phyloP scores from a whole-genome alignment of 2,888 invertebrate species.

The Eledone cirrhosa region DNA sequence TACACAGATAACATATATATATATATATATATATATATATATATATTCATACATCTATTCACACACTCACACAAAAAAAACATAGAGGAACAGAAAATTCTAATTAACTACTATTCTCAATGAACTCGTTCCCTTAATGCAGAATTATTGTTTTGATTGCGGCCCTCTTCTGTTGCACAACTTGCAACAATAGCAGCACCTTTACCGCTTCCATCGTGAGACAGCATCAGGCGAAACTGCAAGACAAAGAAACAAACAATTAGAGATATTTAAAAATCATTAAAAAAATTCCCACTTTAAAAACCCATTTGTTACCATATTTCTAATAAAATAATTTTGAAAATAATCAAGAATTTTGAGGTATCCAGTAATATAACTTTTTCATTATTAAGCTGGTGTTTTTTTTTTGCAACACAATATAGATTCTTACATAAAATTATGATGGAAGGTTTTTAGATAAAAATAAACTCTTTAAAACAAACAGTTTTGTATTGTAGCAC shows the following conservation, averaged over 20 bases:
- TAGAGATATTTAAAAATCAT: not conserved
- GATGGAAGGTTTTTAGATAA: no score
- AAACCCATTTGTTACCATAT: no score
- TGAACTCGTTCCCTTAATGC: constrained; percentile 8
- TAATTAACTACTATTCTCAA: constrained; percentile 25
- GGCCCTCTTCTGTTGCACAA: constrained; percentile 50
- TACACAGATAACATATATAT: no score
- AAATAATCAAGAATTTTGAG: no score
- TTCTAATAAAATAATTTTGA: no score
- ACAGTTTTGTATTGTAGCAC: no score
- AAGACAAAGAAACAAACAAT: constrained; percentile 36
- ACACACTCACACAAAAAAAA: constrained; percentile 17
- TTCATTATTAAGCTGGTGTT: no score
- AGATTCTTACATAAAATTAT: no score
- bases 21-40: not conserved
- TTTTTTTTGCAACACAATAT: no score
- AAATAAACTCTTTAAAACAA: no score
- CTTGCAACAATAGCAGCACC: constrained; percentile 67
- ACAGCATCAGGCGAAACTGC: constrained; percentile 63
- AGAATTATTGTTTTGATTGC: constrained; percentile 18
- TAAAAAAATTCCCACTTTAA: no score
- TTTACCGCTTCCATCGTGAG: constrained; percentile 66
- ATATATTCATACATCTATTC: not conserved
- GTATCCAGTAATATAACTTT: no score
- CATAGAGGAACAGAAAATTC: constrained; percentile 13